Conservation (phyloP, 2,888 invertebrate species). For the Mantis religiosa region DNA sequence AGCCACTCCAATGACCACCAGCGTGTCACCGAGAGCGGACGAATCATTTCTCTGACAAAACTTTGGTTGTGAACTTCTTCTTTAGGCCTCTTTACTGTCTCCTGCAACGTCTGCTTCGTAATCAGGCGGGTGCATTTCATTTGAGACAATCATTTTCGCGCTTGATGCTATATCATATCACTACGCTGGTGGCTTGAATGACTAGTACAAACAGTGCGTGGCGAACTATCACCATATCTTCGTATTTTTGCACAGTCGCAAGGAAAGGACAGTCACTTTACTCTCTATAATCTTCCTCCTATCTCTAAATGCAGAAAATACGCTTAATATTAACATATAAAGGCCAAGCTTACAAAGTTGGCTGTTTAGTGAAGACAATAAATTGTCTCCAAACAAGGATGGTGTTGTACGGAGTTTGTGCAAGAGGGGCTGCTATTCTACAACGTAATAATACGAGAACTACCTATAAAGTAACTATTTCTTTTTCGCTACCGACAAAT, state of each 20-base stretch:
- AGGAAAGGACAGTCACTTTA: neutral
- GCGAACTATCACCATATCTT: neutral
- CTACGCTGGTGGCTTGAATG: neutral
- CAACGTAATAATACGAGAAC: neutral
- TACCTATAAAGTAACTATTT: no score
- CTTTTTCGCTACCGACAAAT: no score
- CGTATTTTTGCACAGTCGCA: neutral
- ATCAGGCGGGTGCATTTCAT: neutral
- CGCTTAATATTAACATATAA: neutral
- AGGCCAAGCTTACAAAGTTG: neutral
- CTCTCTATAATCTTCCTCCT: neutral
- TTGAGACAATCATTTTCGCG: neutral
- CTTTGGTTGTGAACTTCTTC: neutral
- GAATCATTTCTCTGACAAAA: conserved; percentile 28
- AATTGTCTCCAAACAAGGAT: neutral
- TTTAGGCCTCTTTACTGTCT: neutral
- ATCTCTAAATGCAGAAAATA: neutral
- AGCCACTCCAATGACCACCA: conserved; percentile 1
- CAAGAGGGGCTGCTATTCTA: neutral
- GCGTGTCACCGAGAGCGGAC: conserved; percentile 19
- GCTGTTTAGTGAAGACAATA: neutral
- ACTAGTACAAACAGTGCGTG: neutral
- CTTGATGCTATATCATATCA: neutral
- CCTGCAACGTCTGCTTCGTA: neutral
- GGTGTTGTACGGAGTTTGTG: neutral